phyloP scores from a whole-genome alignment of 2,797 vertebrate genomes.

The Peromyscus aztecus region DNA sequence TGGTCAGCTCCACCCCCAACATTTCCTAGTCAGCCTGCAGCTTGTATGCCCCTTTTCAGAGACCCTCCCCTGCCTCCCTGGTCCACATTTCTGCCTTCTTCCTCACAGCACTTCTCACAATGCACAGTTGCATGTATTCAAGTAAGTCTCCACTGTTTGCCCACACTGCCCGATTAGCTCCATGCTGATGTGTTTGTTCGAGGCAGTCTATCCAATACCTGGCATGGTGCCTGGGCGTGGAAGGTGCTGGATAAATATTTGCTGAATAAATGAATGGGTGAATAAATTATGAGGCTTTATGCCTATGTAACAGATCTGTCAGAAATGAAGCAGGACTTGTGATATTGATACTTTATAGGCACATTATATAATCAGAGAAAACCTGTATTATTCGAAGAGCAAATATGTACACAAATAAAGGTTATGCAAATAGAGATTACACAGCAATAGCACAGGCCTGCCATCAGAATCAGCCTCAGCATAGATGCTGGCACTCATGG shows the following conservation, averaged over 20 bases:
- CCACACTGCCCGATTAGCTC: not conserved
- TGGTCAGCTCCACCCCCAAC: not conserved
- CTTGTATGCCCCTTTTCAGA: not conserved
- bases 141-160: not conserved
- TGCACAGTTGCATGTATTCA: not conserved
- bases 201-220: not conserved
- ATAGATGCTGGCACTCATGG: fast-evolving
- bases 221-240: not conserved
- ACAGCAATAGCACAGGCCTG: not conserved
- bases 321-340: conserved; percentile 18
- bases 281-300: conserved; percentile 55
- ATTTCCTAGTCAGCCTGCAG: not conserved
- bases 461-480: not conserved
- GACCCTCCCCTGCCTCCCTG: no score
- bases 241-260: conserved; percentile 67
- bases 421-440: not conserved
- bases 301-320: conserved; percentile 29
- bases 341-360: not conserved
- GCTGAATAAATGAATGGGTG: conserved; percentile 48
- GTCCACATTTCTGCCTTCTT: no score
- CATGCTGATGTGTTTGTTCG: not conserved
- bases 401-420: conserved; percentile 37
- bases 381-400: conserved; percentile 56
- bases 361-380: conserved; percentile 33
- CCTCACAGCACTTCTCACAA: not conserved